Conservation (phyloP, 2,113 vertebrate genomes). For the Syngnathoides biaculeatus region DNA sequence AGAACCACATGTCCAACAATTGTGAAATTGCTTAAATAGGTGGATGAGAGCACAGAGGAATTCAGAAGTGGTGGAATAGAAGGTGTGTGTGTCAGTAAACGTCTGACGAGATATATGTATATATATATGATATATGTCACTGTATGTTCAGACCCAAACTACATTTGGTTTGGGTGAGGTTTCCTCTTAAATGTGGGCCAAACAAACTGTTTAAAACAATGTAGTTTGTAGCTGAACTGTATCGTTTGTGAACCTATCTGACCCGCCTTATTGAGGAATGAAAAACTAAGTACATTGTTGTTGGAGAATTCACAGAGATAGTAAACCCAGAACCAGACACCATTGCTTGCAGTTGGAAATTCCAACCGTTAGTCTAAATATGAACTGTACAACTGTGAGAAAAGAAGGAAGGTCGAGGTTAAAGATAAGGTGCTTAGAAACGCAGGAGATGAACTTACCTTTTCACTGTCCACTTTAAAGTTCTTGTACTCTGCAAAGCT, state of each 20-base stretch:
- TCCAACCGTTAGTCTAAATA: conserved; percentile 37
- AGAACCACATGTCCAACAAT: not conserved
- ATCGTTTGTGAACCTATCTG: not conserved
- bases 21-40: not conserved
- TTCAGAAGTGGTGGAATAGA: too few relatives aligned
- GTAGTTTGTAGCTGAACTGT: not conserved
- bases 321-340: not conserved
- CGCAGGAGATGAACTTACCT: conserved; percentile 65
- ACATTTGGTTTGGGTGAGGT: too few relatives aligned
- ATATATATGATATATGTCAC: too few relatives aligned
- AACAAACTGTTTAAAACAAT: too few relatives aligned
- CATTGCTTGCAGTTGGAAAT: not conserved
- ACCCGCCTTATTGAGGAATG: not conserved
- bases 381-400: conserved; percentile 28
- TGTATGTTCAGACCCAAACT: too few relatives aligned
- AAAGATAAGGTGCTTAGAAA: not conserved
- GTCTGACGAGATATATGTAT: too few relatives aligned
- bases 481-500: conserved; percentile 80
- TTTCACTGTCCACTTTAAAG: conserved; percentile 78
- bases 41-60: not conserved
- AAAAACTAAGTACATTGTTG: too few relatives aligned
- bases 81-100: too few relatives aligned
- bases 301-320: not conserved
- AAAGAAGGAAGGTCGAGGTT: conserved; percentile 7
- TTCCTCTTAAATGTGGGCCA: too few relatives aligned